These are phyloP conservation scores for Phyllotreta striolata DNA, from an alignment of 2,888 invertebrate species.

Conservation along the genomic window DNA sequence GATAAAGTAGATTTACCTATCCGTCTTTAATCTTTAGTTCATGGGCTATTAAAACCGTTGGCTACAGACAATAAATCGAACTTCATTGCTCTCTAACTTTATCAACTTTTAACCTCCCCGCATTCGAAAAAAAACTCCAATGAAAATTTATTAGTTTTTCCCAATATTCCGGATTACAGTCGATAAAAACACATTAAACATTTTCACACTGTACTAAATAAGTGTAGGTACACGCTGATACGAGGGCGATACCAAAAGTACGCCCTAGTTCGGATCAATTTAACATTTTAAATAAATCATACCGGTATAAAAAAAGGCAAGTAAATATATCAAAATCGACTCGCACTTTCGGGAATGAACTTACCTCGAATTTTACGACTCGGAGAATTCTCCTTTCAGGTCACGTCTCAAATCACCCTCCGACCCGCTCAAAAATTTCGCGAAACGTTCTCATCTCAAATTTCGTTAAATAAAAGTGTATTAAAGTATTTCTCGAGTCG, in stretches of 20 bases:
- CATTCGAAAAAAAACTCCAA: conserved; percentile 3
- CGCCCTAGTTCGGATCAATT: too few relatives aligned
- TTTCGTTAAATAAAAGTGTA: not conserved
- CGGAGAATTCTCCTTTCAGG: conserved; percentile 22
- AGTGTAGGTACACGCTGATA: too few relatives aligned
- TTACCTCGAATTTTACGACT: conserved; percentile 27
- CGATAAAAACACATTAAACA: too few relatives aligned
- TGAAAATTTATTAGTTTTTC: conserved; percentile 8
- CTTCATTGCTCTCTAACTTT: conserved; percentile 1
- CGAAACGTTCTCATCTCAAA: conserved; percentile 24
- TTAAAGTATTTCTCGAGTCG: too few relatives aligned
- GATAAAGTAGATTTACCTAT: conserved; percentile 21
- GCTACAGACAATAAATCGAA: conserved; percentile 11
- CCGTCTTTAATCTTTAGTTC: conserved; percentile 14
- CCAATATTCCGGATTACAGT: not conserved
- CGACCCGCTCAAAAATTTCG: conserved; percentile 26
- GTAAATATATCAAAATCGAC: conserved; percentile 28
- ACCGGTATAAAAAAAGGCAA: not conserved
- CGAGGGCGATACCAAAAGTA: too few relatives aligned
- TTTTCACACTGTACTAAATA: too few relatives aligned
- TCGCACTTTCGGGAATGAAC: conserved; percentile 20
- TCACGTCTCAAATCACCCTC: conserved; percentile 28
- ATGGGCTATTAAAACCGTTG: conserved; percentile 22
- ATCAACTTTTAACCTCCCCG: conserved; percentile 7
- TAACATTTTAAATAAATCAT: too few relatives aligned